Conservation (phyloP, 2,113 vertebrate genomes). For the Camarhynchus parvulus region DNA sequence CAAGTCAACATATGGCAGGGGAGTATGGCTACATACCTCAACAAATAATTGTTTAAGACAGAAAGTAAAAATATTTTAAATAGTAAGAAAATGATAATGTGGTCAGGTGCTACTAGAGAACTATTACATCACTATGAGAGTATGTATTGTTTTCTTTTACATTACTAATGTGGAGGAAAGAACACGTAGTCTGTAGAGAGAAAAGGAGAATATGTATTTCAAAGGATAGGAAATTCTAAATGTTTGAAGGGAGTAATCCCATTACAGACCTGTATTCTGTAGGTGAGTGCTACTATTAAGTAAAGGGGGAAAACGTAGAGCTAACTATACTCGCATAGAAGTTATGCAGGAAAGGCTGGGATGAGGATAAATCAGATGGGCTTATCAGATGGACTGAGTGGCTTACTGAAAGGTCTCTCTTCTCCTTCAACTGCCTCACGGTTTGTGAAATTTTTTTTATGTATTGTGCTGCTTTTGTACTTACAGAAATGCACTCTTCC, state of each 20-base stretch:
- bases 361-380: neutral
- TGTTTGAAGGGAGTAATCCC: slow-evolving; percentile 11
- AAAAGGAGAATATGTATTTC: neutral
- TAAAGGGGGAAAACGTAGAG: slow-evolving; percentile 13
- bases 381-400: neutral
- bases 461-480: neutral
- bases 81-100: neutral
- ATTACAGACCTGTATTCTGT: neutral
- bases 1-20: neutral
- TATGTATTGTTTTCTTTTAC: neutral
- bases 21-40: neutral
- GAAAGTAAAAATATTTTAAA: neutral
- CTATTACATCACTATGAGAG: neutral
- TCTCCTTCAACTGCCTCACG: neutral
- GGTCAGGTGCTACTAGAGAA: neutral
- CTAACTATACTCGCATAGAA: neutral
- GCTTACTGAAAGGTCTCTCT: neutral
- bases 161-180: neutral
- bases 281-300: neutral
- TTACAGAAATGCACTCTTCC: slow-evolving; percentile 13
- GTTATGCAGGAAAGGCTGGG: neutral
- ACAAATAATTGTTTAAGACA: neutral
- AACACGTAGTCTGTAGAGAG: neutral
- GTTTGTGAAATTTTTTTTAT: neutral
- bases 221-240: slow-evolving; percentile 15